Conservation (phyloP, 2,113 vertebrate genomes). For the Ammodytes marinus region DNA sequence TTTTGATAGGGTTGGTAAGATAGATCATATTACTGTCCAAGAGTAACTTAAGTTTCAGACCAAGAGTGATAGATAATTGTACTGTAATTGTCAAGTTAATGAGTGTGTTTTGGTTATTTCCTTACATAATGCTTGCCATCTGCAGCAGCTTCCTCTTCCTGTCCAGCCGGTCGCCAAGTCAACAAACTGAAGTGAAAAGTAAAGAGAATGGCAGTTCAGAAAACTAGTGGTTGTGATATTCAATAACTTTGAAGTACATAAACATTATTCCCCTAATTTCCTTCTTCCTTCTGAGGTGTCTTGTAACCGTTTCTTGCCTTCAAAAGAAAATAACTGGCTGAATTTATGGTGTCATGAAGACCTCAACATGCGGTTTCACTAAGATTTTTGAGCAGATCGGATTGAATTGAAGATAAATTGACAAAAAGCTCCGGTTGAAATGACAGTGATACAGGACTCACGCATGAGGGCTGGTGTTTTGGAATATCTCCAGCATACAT, state of each 20-base stretch:
- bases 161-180: conserved; percentile 93
- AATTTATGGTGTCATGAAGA: neutral
- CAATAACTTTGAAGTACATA: neutral
- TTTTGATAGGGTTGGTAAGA: neutral
- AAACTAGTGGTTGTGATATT: conserved; percentile 11
- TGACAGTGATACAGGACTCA: conserved; percentile 53
- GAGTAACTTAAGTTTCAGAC: neutral
- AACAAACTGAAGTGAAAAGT: conserved; percentile 87
- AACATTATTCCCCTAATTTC: neutral
- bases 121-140: conserved; percentile 93
- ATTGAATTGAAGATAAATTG: neutral
- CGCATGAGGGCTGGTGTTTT: conserved; percentile 91
- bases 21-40: neutral
- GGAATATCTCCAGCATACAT: conserved; percentile 98
- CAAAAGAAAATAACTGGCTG: neutral
- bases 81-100: neutral
- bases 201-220: conserved; percentile 38
- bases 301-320: neutral
- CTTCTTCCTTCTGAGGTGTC: neutral
- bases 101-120: conserved; percentile 13
- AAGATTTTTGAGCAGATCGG: neutral
- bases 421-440: neutral
- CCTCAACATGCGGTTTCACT: neutral
- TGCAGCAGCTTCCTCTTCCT: conserved; percentile 90
- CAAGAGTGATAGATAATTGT: neutral